These are phyloP conservation scores for Stercorarius parasiticus DNA, from an alignment of 2,113 vertebrate species.

Conservation along the genomic window DNA sequence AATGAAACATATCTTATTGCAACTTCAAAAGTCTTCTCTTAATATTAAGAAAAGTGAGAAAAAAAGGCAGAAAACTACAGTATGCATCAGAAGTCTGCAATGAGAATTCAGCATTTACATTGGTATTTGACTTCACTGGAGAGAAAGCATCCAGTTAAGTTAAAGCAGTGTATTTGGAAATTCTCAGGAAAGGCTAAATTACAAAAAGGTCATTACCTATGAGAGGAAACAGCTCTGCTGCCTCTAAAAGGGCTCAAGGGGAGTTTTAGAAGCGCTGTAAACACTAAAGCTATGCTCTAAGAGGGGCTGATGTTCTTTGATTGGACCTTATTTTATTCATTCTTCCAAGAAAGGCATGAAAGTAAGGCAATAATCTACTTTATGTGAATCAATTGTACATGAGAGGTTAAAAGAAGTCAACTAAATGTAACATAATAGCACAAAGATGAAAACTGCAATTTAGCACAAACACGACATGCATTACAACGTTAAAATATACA, in stretches of 20 bases:
- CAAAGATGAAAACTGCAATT: not conserved
- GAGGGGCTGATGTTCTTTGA: not conserved
- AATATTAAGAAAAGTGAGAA: not conserved
- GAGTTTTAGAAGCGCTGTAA: slow-evolving; percentile 16
- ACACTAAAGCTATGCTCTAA: slow-evolving; percentile 6
- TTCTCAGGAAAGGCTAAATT: slow-evolving; percentile 34
- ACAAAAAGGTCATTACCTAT: not conserved
- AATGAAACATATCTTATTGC: not conserved
- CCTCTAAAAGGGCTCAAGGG: not conserved
- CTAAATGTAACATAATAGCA: not conserved
- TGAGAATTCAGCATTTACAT: not conserved
- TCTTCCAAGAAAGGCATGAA: not conserved
- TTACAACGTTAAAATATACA: not conserved
- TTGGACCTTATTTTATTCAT: slow-evolving; percentile 17
- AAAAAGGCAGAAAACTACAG: not conserved
- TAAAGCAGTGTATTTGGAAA: slow-evolving; percentile 33
- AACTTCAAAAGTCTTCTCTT: not conserved
- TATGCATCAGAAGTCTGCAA: not conserved
- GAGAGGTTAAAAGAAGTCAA: slow-evolving; percentile 33
- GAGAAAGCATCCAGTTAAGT: slow-evolving; percentile 7
- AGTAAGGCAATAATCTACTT: slow-evolving; percentile 6
- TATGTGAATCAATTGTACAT: not conserved
- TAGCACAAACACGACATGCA: not conserved
- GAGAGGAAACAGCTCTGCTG: not conserved
- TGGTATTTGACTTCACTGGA: not conserved